phyloP scores from a whole-genome alignment of 2,797 vertebrate species.

The Falco novaeseelandiae region DNA sequence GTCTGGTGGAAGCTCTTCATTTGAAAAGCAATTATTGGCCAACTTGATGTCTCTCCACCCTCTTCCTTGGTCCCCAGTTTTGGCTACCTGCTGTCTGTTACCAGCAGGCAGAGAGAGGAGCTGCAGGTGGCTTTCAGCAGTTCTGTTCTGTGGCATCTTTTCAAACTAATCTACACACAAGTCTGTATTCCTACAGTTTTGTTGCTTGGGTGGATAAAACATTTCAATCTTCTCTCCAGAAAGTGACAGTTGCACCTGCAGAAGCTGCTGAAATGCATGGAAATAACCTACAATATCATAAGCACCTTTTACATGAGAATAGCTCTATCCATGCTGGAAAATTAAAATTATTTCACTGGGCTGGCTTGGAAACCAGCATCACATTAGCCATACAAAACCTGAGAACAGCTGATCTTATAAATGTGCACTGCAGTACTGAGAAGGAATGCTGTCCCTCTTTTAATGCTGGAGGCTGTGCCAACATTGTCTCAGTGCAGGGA shows the following conservation, averaged over 20 bases:
- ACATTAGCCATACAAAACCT: neutral
- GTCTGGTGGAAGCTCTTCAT: neutral
- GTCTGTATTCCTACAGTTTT: neutral
- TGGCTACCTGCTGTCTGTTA: constrained; percentile 2
- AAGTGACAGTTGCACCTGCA: neutral
- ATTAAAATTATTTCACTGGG: neutral
- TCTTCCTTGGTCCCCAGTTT: neutral
- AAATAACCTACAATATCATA: neutral
- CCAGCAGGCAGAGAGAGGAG: neutral
- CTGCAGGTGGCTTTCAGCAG: neutral
- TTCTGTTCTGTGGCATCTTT: constrained; percentile 17
- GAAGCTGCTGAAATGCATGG: neutral
- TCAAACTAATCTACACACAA: neutral
- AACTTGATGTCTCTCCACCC: neutral
- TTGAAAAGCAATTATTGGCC: neutral
- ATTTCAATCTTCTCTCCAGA: neutral
- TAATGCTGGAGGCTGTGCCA: neutral
- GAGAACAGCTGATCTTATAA: neutral
- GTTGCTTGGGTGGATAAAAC: constrained; percentile 5
- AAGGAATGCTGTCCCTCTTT: neutral
- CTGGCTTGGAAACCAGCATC: neutral
- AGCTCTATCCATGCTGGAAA: neutral
- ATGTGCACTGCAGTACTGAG: neutral
- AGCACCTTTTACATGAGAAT: neutral
- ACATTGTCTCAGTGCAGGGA: neutral